Evolutionary conservation across 2,888 invertebrate genomes (phyloP), one percentile per base, ranked within the genome.

Genomic region (Agrotis puta): DNA sequence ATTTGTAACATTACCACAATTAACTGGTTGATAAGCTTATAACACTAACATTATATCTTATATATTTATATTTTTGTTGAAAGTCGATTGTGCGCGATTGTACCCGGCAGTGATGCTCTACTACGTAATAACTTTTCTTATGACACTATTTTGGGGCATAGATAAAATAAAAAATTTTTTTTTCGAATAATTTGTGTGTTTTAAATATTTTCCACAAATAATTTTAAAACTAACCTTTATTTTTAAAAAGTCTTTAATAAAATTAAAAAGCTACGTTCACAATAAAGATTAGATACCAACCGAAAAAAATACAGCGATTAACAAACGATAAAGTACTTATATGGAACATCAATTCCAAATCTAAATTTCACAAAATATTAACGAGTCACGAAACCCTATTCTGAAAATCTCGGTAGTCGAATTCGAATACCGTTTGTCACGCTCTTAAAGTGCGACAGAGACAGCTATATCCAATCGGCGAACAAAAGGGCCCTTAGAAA

Each of bases 401-500:
- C 85, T 70, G 79, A 86, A 84, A 84, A 88, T 85, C 87, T 85
- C 81, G 68, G 82, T 79, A 79, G 77, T 77, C 79, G 75, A 76
- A 87, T 85, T 85, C 74, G 79, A 87, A 87, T 83, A 84, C 76
- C 77, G 76, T 80, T 78, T 74, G 81, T 87, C 84, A 83, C 87
- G 81, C 81, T 88, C 84, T 79, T 71, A 62, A 64, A 24, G 80
- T 68, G 81, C 79, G 88, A 83, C 45, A 83, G 87, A 84, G 76
- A 89, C 63, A 79, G 84, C 81, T 70, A 85, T 85, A 87, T 64
- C 74, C 82, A 77, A 82, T 85, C 80, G 50, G 7, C 82, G 85
- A 85, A 88, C 90, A 90, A 89, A 88, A 90, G 90, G 89, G 85
- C 87, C 87, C 86, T 85, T 84, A 86, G 82, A 87, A 87, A 88